These are phyloP conservation scores for Lepidostoma basale DNA, from an alignment of 1,140 invertebrate genomes.

Conservation along the genomic window DNA sequence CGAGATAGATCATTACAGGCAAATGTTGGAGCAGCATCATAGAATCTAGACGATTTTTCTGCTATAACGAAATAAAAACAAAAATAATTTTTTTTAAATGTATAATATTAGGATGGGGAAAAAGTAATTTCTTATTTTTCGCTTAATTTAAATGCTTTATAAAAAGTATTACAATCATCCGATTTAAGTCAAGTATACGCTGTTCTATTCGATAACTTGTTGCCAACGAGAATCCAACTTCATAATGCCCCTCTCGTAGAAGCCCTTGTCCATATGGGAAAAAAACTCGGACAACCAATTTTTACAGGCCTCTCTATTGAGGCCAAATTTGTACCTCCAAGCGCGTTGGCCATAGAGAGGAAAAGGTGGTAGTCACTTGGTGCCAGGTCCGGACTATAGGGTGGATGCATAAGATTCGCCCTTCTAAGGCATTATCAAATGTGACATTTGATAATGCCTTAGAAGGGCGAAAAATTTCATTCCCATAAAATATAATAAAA, in stretches of 20 bases:
- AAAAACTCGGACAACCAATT: neutral
- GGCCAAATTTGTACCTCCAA: conserved; percentile 6
- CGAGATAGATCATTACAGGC: too few relatives aligned
- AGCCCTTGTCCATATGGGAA: neutral
- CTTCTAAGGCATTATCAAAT: too few relatives aligned
- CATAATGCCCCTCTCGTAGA: neutral
- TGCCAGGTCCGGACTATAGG: neutral
- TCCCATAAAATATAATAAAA: too few relatives aligned
- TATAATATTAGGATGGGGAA: neutral
- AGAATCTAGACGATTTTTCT: too few relatives aligned
- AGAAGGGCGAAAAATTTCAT: too few relatives aligned
- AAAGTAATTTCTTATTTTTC: conserved; percentile 5
- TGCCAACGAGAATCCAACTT: neutral
- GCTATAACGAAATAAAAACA: too few relatives aligned
- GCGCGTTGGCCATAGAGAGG: conserved; percentile 11
- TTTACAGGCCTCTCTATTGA: neutral
- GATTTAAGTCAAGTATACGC: conserved; percentile 5
- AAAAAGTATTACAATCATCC: neutral
- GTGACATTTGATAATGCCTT: too few relatives aligned
- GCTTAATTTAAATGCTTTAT: neutral
- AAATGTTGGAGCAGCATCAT: too few relatives aligned
- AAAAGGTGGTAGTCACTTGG: conserved; percentile 1
- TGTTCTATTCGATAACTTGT: neutral
- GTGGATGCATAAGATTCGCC: conserved; percentile 8
- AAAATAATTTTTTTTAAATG: too few relatives aligned